Percentiles rank a stretch among this genome's conserved stretches.
These are phyloP conservation scores for Pygocentrus nattereri DNA, from an alignment of 2,797 vertebrate genomes.

Conservation along the genomic window DNA sequence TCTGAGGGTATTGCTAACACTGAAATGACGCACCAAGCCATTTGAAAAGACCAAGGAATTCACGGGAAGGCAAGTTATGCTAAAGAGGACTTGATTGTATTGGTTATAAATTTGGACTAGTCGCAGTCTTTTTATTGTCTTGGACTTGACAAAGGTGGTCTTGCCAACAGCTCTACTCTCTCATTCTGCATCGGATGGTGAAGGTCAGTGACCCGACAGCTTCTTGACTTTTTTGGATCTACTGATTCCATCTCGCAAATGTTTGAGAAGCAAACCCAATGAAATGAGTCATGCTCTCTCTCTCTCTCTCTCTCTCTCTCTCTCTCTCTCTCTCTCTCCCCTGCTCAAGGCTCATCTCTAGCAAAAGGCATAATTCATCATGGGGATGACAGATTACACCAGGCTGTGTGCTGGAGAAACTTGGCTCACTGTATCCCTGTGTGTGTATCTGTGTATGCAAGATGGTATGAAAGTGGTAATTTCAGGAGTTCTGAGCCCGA, in stretches of 20 bases:
- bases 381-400: conserved; percentile 78
- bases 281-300: conserved; percentile 44
- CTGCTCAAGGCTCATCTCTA: conserved; percentile 67
- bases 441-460: conserved; percentile 21
- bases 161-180: no score
- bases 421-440: conserved; percentile 33
- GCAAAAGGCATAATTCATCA: conserved; percentile 77
- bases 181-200: not conserved
- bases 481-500: conserved; percentile 1
- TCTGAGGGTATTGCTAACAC: no score
- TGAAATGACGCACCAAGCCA: no score
- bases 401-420: conserved; percentile 61
- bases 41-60: no score
- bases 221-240: no score
- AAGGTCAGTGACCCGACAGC: not conserved
- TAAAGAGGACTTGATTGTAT: no score
- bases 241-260: conserved; percentile 40
- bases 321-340: conserved; percentile 33
- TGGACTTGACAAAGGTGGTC: no score
- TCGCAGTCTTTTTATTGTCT: no score
- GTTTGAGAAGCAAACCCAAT: conserved; percentile 43
- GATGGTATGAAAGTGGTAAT: not conserved
- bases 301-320: conserved; percentile 32
- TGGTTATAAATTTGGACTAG: no score
- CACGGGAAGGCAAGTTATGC: no score